Percentiles rank a stretch among this genome's conserved stretches.
phyloP scores from a whole-genome alignment of 1,140 invertebrate genomes.

The Cotesia typhae region DNA sequence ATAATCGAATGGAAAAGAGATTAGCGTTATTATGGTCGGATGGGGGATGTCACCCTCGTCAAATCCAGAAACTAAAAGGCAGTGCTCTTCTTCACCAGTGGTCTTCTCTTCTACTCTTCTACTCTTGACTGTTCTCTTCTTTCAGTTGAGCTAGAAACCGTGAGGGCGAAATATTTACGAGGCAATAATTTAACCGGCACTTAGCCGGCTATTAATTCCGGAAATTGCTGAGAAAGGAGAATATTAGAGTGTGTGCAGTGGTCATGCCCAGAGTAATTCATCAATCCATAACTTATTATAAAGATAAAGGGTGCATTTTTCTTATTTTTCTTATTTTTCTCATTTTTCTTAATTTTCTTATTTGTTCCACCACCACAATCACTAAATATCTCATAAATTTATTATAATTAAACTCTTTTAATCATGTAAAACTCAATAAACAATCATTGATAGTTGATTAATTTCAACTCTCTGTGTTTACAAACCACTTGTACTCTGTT shows the following conservation, averaged over 20 bases:
- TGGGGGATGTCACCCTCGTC: conserved; percentile 25
- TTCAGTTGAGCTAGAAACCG: conserved; percentile 1
- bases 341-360: too few relatives aligned
- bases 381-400: too few relatives aligned
- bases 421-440: not conserved
- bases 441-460: not conserved
- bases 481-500: conserved; percentile 7
- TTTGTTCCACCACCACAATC: too few relatives aligned
- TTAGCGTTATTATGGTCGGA: not conserved
- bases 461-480: not conserved
- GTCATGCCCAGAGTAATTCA: conserved; percentile 29
- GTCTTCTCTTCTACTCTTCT: too few relatives aligned
- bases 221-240: conserved; percentile 59
- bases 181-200: conserved; percentile 63
- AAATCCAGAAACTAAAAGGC: conserved; percentile 25
- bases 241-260: conserved; percentile 47
- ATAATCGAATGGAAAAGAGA: conserved; percentile 9
- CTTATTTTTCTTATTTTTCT: too few relatives aligned
- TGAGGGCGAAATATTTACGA: conserved; percentile 60
- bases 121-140: not conserved
- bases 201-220: conserved; percentile 62
- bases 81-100: not conserved
- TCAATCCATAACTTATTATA: conserved; percentile 19
- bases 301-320: conserved; percentile 16
- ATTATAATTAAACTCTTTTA: too few relatives aligned